Conservation (phyloP, 1,140 invertebrate species). For the Drosophila bipectinata region DNA sequence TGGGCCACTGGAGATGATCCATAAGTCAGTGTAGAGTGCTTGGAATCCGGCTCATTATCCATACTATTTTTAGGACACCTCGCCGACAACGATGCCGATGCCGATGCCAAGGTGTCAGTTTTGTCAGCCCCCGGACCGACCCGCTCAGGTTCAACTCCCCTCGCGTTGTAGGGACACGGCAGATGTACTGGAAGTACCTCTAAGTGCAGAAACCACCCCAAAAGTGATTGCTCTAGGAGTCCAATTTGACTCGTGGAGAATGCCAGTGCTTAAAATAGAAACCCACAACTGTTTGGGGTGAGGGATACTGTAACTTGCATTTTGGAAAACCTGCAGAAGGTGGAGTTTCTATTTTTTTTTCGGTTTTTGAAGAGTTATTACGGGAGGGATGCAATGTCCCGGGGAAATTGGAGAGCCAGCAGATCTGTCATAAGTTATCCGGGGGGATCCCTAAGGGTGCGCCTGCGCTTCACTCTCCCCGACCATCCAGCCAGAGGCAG, state of each 20-base stretch:
- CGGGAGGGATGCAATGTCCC: slow-evolving; percentile 38
- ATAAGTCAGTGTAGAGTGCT: slow-evolving; percentile 47
- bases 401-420: slow-evolving; percentile 54
- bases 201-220: slow-evolving; percentile 64
- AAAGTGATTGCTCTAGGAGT: slow-evolving; percentile 26
- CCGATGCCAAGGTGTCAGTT: slow-evolving; percentile 61
- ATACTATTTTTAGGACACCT: slow-evolving; percentile 53
- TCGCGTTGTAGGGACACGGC: slow-evolving; percentile 28
- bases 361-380: slow-evolving; percentile 59
- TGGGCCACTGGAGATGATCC: slow-evolving; percentile 44
- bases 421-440: slow-evolving; percentile 74
- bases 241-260: slow-evolving; percentile 68
- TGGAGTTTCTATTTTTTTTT: background rate
- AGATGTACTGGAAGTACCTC: slow-evolving; percentile 51
- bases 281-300: slow-evolving; percentile 17
- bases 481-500: slow-evolving; percentile 4
- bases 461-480: slow-evolving; percentile 44
- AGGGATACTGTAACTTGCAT: slow-evolving; percentile 24
- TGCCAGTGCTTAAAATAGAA: slow-evolving; percentile 68
- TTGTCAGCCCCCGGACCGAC: slow-evolving; percentile 29
- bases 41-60: slow-evolving; percentile 48
- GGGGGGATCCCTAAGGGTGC: slow-evolving; percentile 50
- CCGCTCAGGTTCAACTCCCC: slow-evolving; percentile 69
- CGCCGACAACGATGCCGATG: slow-evolving; percentile 21
- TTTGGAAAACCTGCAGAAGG: slow-evolving; percentile 32